Conservation (phyloP, 2,113 vertebrate genomes). For the Nannobrachium achirus region DNA sequence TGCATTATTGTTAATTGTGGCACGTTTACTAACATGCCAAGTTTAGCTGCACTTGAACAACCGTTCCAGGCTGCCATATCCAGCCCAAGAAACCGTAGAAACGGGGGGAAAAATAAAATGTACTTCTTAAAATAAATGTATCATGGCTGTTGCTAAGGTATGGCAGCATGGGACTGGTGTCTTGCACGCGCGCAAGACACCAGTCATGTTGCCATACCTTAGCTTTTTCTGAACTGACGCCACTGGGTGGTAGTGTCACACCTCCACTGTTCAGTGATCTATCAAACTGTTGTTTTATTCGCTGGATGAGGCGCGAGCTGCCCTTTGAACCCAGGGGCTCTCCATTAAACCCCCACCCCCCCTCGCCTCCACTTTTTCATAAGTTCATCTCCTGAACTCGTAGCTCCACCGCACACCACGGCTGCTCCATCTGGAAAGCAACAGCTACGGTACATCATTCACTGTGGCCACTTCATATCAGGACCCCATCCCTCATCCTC, state of each 20-base stretch:
- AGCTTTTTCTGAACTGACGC: too few species aligned
- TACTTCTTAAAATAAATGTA: too few species aligned
- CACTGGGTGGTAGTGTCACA: not conserved
- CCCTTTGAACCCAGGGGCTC: constrained; percentile 16
- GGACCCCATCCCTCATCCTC: not conserved
- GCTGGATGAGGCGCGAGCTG: not conserved
- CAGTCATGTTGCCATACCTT: too few species aligned
- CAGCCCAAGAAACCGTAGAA: too few species aligned
- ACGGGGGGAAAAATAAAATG: too few species aligned
- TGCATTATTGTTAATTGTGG: too few species aligned
- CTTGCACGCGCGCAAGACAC: too few species aligned
- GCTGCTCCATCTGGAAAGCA: not conserved
- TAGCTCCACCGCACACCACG: not conserved
- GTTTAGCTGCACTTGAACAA: too few species aligned
- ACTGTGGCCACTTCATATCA: constrained; percentile 20
- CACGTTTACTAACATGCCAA: too few species aligned
- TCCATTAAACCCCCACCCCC: constrained; percentile 18
- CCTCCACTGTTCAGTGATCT: constrained; percentile 30
- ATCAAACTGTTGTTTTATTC: constrained; percentile 34
- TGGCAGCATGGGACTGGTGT: too few species aligned
- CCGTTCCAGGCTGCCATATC: too few species aligned
- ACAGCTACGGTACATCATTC: constrained; percentile 6
- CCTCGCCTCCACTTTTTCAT: constrained; percentile 1
- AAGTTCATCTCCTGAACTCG: not conserved
- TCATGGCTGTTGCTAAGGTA: too few species aligned